Evolutionary conservation across 2,797 vertebrate genomes (phyloP).

Genomic region (Sorex maritimensis): DNA sequence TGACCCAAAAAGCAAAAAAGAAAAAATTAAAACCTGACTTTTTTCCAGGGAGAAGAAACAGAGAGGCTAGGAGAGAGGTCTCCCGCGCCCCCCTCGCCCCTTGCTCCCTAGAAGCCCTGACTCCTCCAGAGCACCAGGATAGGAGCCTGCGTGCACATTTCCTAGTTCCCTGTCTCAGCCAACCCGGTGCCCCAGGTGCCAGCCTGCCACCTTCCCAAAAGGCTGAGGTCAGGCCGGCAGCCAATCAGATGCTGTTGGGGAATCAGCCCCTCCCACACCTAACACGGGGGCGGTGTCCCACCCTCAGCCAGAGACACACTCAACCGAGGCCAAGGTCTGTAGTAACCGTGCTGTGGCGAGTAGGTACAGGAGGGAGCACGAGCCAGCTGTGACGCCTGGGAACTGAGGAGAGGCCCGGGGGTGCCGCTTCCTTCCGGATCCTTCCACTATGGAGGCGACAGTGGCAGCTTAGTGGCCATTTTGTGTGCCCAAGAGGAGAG

Average conservation of each 20-base stretch:
- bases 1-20: too few relatives aligned
- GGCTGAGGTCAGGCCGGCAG: background rate
- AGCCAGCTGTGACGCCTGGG: background rate
- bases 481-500: background rate
- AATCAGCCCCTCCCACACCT: background rate
- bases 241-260: background rate
- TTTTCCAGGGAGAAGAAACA: background rate
- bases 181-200: background rate
- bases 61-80: background rate
- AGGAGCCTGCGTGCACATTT: too few relatives aligned
- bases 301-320: background rate
- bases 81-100: too few relatives aligned
- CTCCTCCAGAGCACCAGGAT: too few relatives aligned
- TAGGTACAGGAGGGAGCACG: background rate
- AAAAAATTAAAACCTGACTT: too few relatives aligned
- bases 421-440: background rate
- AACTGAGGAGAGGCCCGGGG: background rate
- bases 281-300: background rate
- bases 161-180: background rate
- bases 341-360: background rate
- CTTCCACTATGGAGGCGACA: background rate
- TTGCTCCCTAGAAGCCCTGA: too few relatives aligned
- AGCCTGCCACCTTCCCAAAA: background rate
- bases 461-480: background rate
- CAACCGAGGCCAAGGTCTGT: background rate